Conservation (phyloP, 2,113 vertebrate genomes). For the Passer domesticus region DNA sequence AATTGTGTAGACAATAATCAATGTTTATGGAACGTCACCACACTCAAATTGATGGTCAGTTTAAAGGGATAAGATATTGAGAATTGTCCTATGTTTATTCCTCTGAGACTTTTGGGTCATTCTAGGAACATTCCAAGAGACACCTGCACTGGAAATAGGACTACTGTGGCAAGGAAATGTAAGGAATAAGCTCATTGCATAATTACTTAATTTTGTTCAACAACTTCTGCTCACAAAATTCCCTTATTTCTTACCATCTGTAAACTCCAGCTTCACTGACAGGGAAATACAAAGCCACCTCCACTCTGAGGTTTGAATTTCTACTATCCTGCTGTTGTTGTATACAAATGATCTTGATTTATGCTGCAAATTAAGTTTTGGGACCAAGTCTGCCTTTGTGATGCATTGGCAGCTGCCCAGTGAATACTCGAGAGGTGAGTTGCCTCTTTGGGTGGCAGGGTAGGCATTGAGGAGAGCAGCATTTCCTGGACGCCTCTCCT, state of each 20-base stretch:
- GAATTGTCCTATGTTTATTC: neutral
- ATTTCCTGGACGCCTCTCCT: neutral
- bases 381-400: neutral
- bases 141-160: neutral
- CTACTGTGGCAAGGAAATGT: neutral
- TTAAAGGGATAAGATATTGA: neutral
- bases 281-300: neutral
- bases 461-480: neutral
- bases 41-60: neutral
- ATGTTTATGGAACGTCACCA: conserved; percentile 7
- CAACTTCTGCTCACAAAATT: neutral
- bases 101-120: neutral
- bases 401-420: neutral
- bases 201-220: neutral
- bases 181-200: neutral
- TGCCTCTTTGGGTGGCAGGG: neutral
- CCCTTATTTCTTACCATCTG: neutral
- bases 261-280: neutral
- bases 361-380: neutral
- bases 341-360: neutral
- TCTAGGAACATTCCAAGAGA: neutral
- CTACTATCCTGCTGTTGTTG: neutral
- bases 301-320: neutral
- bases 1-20: neutral
- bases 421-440: neutral